Evolutionary conservation across 2,797 vertebrate species (phyloP), one percentile per base, ranked within the genome.

Genomic region (Monodelphis domestica): DNA sequence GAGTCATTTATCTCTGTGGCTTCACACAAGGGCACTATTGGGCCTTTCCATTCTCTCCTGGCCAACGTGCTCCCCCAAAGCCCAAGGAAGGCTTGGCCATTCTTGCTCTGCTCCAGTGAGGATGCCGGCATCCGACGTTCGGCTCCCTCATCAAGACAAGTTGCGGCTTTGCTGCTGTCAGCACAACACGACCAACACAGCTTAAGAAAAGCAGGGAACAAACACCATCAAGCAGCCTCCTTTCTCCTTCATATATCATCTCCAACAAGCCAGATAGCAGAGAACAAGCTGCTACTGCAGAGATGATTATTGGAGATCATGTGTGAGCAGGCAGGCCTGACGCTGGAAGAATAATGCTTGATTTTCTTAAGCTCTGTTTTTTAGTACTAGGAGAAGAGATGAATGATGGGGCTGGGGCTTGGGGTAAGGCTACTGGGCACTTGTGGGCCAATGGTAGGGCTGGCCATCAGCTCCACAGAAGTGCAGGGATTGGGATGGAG

Each of bases 151-250:
- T 98, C 97, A 97, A 97, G 97, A 96, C 96, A 97, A 95, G 95
- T 88, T 96, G 95, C 56, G 53, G 26, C 97, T 97, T 95, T 97
- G 96, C 96, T 96, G 91, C 94, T 97, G 96, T 98, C 98, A 98
- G 97, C 97, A 97, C 92, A 95, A 95, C 93, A 94, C 90, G 97
- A 95, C 98, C 97, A 97, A 97, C 93, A 7, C 94, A 96, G 96
- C 95, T 97, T 96, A 97, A 97, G 97, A 97, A 98, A 97, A 88
- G 52, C 70, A 1, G 70, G 70, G 70, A 78, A 78, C 38, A 78
- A 78, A 78, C 70, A 97, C 91, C 95, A 97, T 96, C 95, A 97
- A 96, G 53, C 90, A 70, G 91, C 94, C 93, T 95, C 97, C 95
- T 97, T 96, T 96, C 96, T 95, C 95, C 93, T 97, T 84, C 96